Percentiles rank a stretch among this genome's conserved stretches.
phyloP scores from a whole-genome alignment of 2,797 vertebrate genomes.

The Danio aesculapii region DNA sequence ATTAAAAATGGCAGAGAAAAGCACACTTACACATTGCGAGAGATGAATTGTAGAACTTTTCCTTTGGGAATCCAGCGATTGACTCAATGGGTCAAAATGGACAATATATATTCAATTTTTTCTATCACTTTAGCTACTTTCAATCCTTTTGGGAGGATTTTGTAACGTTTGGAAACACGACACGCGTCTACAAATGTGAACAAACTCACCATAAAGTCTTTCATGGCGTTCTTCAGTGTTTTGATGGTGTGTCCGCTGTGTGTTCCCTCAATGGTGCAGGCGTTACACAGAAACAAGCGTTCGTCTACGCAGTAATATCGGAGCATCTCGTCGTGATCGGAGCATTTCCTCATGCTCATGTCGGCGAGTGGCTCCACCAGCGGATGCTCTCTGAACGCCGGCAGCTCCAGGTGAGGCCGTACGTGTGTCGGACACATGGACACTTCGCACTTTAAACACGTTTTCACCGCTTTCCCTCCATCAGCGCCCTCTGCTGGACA shows the following conservation, averaged over 20 bases:
- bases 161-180: too few relatives aligned
- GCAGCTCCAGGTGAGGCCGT: slow-evolving; percentile 78
- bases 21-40: too few relatives aligned
- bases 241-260: slow-evolving; percentile 78
- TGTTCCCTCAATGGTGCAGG: slow-evolving; percentile 77
- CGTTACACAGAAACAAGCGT: slow-evolving; percentile 76
- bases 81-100: too few relatives aligned
- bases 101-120: too few relatives aligned
- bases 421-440: slow-evolving; percentile 81
- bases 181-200: too few relatives aligned
- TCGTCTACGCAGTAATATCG: slow-evolving; percentile 80
- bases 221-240: slow-evolving; percentile 79
- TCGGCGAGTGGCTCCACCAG: slow-evolving; percentile 76
- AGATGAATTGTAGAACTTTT: too few relatives aligned
- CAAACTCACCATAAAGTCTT: slow-evolving; percentile 73
- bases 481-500: slow-evolving; percentile 23
- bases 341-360: slow-evolving; percentile 77
- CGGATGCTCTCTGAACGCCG: slow-evolving; percentile 78
- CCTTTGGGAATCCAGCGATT: too few relatives aligned
- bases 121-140: too few relatives aligned
- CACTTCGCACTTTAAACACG: slow-evolving; percentile 83
- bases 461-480: slow-evolving; percentile 72
- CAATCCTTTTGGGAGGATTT: too few relatives aligned
- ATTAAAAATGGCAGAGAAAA: too few relatives aligned
- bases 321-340: slow-evolving; percentile 77